Evolutionary conservation across 1,140 invertebrate genomes (phyloP), one percentile per base, ranked within the genome.

Genomic region (Acromyrmex echinatior): DNA sequence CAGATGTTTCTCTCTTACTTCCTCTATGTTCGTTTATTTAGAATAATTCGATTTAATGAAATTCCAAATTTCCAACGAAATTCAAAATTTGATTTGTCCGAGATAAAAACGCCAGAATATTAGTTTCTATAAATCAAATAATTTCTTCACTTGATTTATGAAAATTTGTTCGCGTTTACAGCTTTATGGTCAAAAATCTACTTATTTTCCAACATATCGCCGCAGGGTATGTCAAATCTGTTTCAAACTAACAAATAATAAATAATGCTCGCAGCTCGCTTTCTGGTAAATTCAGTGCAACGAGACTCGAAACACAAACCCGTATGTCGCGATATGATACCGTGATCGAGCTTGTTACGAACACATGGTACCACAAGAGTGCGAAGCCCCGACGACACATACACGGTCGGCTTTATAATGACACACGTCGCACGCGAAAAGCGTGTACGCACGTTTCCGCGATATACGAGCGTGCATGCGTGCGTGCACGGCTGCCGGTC

Each of bases 281-380:
- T 35, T 2, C 51, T 9, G 9, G 9, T 39, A 62, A 51, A 77
- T 49, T 76, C 45, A 12, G 2, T 79, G 45, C n/a, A 53, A 56
- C n/a, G n/a, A 70, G 25, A 58, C 1, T n/a, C 51, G 14, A 70
- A 80, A 9, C 14, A 18, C 77, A 49, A 77, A 14, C 39, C 4
- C 25, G 28, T 63, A 70, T 10, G 78, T 51, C 31, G 10, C n/a
- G 31, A 81, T 25, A 53, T 25, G 65, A 81, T 28, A 70, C 31
- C n/a, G n/a, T 56, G 77, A 87, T 53, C 65, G 65, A 66, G 71
- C 92, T 91, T 91, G 79, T 88, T 92, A 90, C 86, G 90, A 66
- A 90, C 92, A 93, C 90, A 92, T 93, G 92, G 91, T 77, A 81
- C 35, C 60, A 31, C 63, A 63, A 56, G 16, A 49, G 56, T 6